phyloP scores from a whole-genome alignment of 2,888 invertebrate genomes.

The Caenorhabditis sp. region DNA sequence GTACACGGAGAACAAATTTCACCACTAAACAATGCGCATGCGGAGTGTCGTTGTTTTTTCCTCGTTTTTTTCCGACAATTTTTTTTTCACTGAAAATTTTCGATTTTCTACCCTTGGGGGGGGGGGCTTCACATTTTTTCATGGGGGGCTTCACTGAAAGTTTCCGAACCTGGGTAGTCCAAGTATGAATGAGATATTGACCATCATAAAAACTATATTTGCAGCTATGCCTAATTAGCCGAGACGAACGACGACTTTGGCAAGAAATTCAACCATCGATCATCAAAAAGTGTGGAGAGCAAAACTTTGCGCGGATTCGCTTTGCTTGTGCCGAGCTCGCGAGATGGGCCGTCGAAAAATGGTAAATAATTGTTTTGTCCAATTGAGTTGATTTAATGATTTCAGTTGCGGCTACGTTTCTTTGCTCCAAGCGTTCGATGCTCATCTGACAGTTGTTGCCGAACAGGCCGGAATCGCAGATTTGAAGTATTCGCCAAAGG shows the following conservation, averaged over 20 bases:
- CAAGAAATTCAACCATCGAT: conserved; percentile 34
- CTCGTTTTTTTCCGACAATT: too few species aligned
- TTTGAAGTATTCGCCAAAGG: conserved; percentile 10
- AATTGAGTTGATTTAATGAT: background rate
- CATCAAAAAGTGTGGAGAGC: conserved; percentile 40
- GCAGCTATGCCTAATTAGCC: conserved; percentile 59
- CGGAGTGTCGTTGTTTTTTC: too few species aligned
- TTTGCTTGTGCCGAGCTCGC: conserved; percentile 51
- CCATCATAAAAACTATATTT: too few species aligned
- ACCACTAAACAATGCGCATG: too few species aligned
- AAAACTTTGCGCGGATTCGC: conserved; percentile 42
- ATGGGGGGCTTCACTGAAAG: too few species aligned
- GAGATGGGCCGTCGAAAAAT: conserved; percentile 62
- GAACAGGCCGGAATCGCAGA: conserved; percentile 38
- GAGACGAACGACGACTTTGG: conserved; percentile 55
- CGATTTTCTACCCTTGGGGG: too few species aligned
- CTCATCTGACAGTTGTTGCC: conserved; percentile 49
- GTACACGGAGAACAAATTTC: too few species aligned
- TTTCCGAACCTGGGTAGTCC: too few species aligned
- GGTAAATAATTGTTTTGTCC: too few species aligned
- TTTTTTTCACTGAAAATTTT: too few species aligned
- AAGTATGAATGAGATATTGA: too few species aligned
- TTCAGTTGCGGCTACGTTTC: conserved; percentile 58
- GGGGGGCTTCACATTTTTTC: too few species aligned
- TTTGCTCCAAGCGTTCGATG: conserved; percentile 54